Evolutionary conservation across 2,888 invertebrate genomes (phyloP), one percentile per base, ranked within the genome.

Genomic region (Brachypalpus laphriformis): DNA sequence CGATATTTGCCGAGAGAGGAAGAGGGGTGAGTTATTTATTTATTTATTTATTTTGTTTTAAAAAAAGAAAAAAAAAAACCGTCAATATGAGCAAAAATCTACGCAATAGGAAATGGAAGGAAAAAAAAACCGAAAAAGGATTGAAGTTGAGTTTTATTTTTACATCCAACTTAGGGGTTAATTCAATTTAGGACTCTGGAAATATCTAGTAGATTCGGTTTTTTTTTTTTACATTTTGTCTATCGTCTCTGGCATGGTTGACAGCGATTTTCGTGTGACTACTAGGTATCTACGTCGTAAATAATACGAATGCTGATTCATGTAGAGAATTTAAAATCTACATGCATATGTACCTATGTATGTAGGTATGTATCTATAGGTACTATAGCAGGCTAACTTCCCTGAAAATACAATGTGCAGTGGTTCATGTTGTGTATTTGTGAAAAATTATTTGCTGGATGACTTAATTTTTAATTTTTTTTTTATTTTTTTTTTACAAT

Each of bases 211-310:
- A 59, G 18, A 18, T 31, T n/a, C n/a, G n/a, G n/a, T n/a, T n/a
- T n/a, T n/a, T n/a, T 16, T 1, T 31, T 8, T 31, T 34, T 34
- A 3, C 9, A 51, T 4, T 9, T 37, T 22, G 6, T 28, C 25
- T 40, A 25, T 25, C 6, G 40, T 59, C 25, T 31, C 14, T 11
- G 2, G 5, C 25, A 42, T 16, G 25, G n/a, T 42, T 31, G 51
- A 66, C 37, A 22, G 51, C 25, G 37, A 25, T 63, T 63, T 63
- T 22, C 31, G 6, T 28, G n/a, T n/a, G n/a, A n/a, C n/a, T n/a
- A n/a, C n/a, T n/a, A n/a, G 5, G 40, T 77, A 61, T 78, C 51
- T 82, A 22, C 82, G 82, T 72, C 82, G 82, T 77, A 72, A 81
- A 82, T 75, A 82, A 45, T 59, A 34, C 18, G 22, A 77, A 16